Conservation (phyloP, 2,113 vertebrate genomes). For the Carlito syrichta region DNA sequence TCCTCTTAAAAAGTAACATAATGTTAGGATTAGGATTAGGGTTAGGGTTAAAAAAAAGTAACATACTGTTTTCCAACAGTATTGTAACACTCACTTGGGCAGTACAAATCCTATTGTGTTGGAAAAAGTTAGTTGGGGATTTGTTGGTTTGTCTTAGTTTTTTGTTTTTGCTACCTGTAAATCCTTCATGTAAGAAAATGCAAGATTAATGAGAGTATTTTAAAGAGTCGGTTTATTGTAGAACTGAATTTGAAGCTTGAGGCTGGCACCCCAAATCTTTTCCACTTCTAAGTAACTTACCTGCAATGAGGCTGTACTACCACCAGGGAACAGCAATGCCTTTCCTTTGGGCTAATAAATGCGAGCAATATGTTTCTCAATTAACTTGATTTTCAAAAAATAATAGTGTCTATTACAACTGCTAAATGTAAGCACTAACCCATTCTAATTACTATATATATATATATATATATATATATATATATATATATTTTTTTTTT, state of each 20-base stretch:
- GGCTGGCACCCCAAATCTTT: background rate
- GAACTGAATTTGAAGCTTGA: background rate
- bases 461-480: too few species aligned
- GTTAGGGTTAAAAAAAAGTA: too few species aligned
- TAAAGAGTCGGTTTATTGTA: background rate
- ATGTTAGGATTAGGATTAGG: too few species aligned
- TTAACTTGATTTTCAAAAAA: background rate
- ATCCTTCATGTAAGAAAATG: background rate
- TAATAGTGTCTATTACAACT: background rate
- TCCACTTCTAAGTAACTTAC: background rate
- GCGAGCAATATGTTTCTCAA: background rate
- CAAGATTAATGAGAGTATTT: background rate
- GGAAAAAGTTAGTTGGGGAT: background rate
- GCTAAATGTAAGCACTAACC: background rate
- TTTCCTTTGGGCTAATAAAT: background rate
- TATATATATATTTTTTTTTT: too few species aligned
- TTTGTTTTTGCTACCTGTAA: background rate
- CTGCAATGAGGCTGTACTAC: conserved; percentile 39
- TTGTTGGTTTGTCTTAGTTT: background rate
- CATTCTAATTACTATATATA: background rate
- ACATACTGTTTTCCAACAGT: background rate
- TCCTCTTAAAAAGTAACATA: background rate
- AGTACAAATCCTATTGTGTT: background rate
- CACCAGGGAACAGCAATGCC: conserved; percentile 63
- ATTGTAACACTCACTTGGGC: background rate